phyloP scores from a whole-genome alignment of 2,888 invertebrate species.

The Bellardia pandia region DNA sequence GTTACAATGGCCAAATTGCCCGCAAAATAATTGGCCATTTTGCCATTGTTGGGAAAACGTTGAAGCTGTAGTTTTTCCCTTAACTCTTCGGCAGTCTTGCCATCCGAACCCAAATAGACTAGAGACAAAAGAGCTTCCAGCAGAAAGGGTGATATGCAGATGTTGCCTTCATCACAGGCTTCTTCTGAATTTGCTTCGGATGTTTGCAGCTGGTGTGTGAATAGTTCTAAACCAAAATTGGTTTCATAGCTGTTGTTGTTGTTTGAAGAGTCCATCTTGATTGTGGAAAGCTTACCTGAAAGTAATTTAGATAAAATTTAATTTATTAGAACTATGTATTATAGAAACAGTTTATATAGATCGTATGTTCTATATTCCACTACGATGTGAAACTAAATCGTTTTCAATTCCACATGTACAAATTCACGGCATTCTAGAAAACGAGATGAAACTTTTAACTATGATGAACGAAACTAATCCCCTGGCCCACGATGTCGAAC shows the following conservation, averaged over 20 bases:
- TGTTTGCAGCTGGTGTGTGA: conserved; percentile 63
- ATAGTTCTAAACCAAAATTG: conserved; percentile 76
- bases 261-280: conserved; percentile 54
- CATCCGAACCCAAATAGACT: conserved; percentile 89
- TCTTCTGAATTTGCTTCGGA: conserved; percentile 5
- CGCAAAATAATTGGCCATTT: conserved; percentile 80
- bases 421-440: too few species aligned
- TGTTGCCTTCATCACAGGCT: conserved; percentile 74
- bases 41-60: conserved; percentile 78
- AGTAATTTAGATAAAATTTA: neutral
- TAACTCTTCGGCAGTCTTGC: conserved; percentile 82
- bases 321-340: neutral
- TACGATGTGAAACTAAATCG: too few species aligned
- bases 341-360: too few species aligned
- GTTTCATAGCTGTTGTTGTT: conserved; percentile 64
- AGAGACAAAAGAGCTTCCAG: conserved; percentile 89
- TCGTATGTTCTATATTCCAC: too few species aligned
- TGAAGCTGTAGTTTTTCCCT: conserved; percentile 76
- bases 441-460: too few species aligned
- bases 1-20: conserved; percentile 76
- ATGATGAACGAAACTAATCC: too few species aligned
- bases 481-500: too few species aligned
- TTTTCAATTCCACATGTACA: too few species aligned
- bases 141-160: conserved; percentile 84
- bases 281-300: neutral